Conservation (phyloP, 2,797 vertebrate species). For the Ispidina picta region DNA sequence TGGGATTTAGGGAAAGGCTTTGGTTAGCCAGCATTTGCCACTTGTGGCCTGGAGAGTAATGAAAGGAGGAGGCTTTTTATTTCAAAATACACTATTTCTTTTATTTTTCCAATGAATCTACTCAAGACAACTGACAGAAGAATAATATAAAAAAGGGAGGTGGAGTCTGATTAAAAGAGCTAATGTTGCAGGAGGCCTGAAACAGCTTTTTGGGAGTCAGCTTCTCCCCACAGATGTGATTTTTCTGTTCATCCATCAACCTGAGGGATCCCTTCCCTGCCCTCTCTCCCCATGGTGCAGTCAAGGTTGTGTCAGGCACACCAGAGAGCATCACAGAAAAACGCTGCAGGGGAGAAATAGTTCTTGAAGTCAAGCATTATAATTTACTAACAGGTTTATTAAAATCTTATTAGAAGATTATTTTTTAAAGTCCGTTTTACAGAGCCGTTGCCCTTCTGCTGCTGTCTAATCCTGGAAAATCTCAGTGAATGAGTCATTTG, state of each 20-base stretch:
- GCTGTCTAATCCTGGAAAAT: constrained; percentile 57
- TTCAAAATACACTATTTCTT: background rate
- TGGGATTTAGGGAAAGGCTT: constrained; percentile 21
- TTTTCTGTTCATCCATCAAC: background rate
- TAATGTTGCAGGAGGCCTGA: background rate
- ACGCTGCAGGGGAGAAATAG: constrained; percentile 24
- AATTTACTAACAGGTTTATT: constrained; percentile 62
- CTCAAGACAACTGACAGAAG: background rate
- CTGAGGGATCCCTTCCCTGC: background rate
- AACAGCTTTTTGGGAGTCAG: background rate
- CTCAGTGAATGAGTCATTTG: constrained; percentile 53
- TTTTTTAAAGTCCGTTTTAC: constrained; percentile 45
- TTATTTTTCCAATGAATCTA: background rate
- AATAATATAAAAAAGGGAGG: background rate
- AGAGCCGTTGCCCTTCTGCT: constrained; percentile 57
- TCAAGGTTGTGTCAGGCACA: accelerated
- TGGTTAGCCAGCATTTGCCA: background rate
- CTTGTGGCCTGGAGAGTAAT: background rate
- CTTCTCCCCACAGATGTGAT: background rate
- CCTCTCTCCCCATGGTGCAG: background rate
- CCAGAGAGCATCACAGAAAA: background rate
- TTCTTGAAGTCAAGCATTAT: constrained; percentile 22
- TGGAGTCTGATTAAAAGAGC: background rate
- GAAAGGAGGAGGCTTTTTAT: background rate
- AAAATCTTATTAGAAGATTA: constrained; percentile 66